Percentiles rank a stretch among this genome's conserved stretches.
phyloP scores from a whole-genome alignment of 2,797 vertebrate species.

The Semotilus atromaculatus region DNA sequence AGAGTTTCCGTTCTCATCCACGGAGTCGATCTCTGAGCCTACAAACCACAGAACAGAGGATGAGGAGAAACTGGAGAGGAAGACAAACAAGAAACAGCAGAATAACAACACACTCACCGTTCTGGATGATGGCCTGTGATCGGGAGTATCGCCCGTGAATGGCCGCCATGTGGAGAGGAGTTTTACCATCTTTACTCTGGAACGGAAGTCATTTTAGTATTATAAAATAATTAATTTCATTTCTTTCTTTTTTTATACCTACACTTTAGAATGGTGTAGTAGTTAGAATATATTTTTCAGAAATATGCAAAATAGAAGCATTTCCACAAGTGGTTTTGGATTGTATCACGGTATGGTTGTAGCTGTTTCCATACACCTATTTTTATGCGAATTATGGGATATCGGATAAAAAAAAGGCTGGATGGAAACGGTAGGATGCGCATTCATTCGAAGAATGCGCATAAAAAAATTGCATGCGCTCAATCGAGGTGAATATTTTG shows the following conservation, averaged over 20 bases:
- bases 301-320: background rate
- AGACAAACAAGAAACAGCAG: background rate
- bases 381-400: no score
- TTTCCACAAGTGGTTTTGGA: background rate
- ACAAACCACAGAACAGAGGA: background rate
- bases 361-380: no score
- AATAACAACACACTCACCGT: conserved; percentile 79
- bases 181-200: conserved; percentile 99
- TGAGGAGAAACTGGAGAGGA: background rate
- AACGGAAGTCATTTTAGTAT: background rate
- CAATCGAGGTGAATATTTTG: no score
- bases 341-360: background rate
- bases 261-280: background rate
- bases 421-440: no score
- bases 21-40: conserved; percentile 98
- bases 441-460: no score
- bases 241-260: background rate
- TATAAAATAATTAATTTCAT: background rate
- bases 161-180: conserved; percentile 97
- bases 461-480: no score
- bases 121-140: conserved; percentile 97
- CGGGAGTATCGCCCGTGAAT: conserved; percentile 98
- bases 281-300: no score
- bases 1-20: conserved; percentile 98
- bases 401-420: no score